Evolutionary conservation across 2,113 vertebrate genomes (phyloP), one percentile per base, ranked within the genome.

Genomic region (Felis chaus): DNA sequence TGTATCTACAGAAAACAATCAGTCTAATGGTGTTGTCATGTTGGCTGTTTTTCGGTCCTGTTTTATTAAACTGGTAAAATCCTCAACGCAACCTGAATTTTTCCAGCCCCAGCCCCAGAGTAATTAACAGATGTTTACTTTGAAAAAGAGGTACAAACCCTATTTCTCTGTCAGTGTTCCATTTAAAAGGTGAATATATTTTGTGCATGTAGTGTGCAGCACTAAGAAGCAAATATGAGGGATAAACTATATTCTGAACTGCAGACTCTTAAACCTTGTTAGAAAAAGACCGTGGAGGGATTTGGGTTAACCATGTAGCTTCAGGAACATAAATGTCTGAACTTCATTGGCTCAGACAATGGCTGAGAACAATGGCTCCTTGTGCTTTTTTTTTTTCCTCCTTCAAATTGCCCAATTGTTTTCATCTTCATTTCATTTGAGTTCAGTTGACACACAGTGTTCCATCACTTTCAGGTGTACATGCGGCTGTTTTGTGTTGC

Each of bases 1-100:
- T 50, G n/a, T 97, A 98, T 98, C 69, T 94, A 83, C 97, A 95
- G 96, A 97, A 97, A 98, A 88, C 98, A 98, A 98, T 98, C 81
- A 98, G 94, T 96, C 94, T 98, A 98, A 98, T 98, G 96, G 4
- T 57, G 36, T 41, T 21, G 63, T 63, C 81, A 82, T 74, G 23
- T 98, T 97, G 95, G 41, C 11, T 95, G 33, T 39, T 97, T 98
- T 94, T 95, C 66, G 84, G 57, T 92, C 57, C 79, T 76, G 4
- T 81, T 94, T 81, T 94, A 94, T 90, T 95, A 89, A 92, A 39
- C 95, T 69, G 73, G 36, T 80, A 97, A 55, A 94, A 95, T 97
- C 79, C 45, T 97, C 61, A 23, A 21, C 18, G 53, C 31, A 85
- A 94, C 97, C 57, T 79, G 48, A 45, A 50, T 55, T 86, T 95